A percentile compares a stretch with the other conserved stretches of the same genome.
Evolutionary conservation across 2,888 invertebrate genomes (phyloP).

Genomic region (Xylota segnis): DNA sequence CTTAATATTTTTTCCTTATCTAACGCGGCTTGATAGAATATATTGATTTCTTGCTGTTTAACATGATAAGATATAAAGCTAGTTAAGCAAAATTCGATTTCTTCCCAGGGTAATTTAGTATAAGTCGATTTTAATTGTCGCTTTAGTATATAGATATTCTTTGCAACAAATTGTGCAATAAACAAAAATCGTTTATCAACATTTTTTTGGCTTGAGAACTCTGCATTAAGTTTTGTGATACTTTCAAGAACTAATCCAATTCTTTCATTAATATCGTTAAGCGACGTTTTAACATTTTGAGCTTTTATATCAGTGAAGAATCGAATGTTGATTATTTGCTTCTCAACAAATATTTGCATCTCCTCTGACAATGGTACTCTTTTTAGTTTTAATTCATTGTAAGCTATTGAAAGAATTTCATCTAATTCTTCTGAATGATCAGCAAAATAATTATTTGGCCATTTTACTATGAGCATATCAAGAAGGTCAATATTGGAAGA

Average conservation of each 20-base stretch:
- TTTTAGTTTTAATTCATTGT: slow-evolving; percentile 76
- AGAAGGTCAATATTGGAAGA: slow-evolving; percentile 71
- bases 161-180: slow-evolving; percentile 47
- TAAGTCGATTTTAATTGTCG: slow-evolving; percentile 77
- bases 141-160: slow-evolving; percentile 77
- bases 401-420: slow-evolving; percentile 74
- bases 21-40: slow-evolving; percentile 51
- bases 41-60: slow-evolving; percentile 66
- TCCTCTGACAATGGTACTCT: slow-evolving; percentile 75
- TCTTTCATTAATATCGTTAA: slow-evolving; percentile 29
- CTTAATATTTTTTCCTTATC: slow-evolving; percentile 19
- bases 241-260: slow-evolving; percentile 21
- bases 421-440: slow-evolving; percentile 67
- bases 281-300: neutral
- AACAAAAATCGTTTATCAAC: slow-evolving; percentile 38
- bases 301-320: slow-evolving; percentile 2
- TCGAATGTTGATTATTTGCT: slow-evolving; percentile 20
- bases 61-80: slow-evolving; percentile 69
- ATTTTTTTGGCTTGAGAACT: slow-evolving; percentile 4
- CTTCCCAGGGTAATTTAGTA: slow-evolving; percentile 78
- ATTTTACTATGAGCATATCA: slow-evolving; percentile 71
- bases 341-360: slow-evolving; percentile 63
- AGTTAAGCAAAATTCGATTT: slow-evolving; percentile 78
- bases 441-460: slow-evolving; percentile 56
- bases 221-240: neutral